Percentiles rank a stretch among this genome's conserved stretches.
These are phyloP conservation scores for Nasonia longicornis DNA, from an alignment of 1,140 invertebrate genomes.

Conservation along the genomic window DNA sequence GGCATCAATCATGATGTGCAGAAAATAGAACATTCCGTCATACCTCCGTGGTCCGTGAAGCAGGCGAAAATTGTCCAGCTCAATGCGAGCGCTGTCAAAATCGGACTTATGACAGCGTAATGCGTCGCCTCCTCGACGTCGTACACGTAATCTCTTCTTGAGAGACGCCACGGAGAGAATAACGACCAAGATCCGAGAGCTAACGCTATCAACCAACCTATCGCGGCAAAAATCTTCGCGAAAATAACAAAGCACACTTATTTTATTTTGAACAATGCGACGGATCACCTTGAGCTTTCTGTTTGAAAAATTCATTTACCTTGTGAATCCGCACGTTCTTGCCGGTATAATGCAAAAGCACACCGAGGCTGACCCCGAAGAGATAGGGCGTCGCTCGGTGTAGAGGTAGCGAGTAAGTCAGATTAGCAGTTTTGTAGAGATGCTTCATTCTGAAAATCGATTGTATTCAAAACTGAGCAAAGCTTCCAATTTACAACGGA, in stretches of 20 bases:
- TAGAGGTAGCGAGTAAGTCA: constrained; percentile 73
- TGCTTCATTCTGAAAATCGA: constrained; percentile 73
- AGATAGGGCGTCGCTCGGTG: constrained; percentile 77
- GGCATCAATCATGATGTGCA: too few species aligned
- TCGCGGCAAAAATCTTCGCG: constrained; percentile 66
- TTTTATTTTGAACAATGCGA: not conserved
- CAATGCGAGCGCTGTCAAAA: constrained; percentile 73
- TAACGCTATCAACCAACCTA: constrained; percentile 71
- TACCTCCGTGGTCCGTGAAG: constrained; percentile 73
- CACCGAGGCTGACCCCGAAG: constrained; percentile 74
- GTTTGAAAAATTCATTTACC: constrained; percentile 52
- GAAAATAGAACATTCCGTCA: not conserved
- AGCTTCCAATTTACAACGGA: not conserved
- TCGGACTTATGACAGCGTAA: constrained; percentile 75
- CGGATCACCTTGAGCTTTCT: too few species aligned
- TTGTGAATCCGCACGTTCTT: constrained; percentile 64
- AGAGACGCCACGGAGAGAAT: constrained; percentile 72
- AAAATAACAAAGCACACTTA: constrained; percentile 5
- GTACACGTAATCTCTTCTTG: constrained; percentile 73
- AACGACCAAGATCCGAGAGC: constrained; percentile 71
- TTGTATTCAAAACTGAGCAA: too few species aligned
- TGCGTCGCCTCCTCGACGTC: constrained; percentile 73
- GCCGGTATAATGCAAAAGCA: constrained; percentile 70
- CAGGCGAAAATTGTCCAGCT: constrained; percentile 77
- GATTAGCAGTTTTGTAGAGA: constrained; percentile 75